Evolutionary conservation across 2,797 vertebrate species (phyloP).

Genomic region (Acanthis flammea): DNA sequence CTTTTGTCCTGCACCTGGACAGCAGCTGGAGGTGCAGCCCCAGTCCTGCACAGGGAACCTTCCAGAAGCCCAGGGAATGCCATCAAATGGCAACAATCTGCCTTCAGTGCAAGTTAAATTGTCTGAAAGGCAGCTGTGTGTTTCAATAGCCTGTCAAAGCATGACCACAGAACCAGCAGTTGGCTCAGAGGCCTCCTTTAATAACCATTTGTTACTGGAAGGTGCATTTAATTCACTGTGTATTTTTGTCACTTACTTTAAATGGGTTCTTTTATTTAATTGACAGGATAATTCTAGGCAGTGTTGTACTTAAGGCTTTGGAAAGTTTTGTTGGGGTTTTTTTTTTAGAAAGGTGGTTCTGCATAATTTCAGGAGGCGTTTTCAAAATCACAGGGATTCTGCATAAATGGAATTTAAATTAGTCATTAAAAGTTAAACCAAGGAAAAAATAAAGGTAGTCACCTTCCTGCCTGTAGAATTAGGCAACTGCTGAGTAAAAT

Average conservation of each 20-base stretch:
- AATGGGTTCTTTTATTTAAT: conserved; percentile 25
- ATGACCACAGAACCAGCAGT: conserved; percentile 3
- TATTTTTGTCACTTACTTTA: conserved; percentile 32
- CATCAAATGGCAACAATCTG: background rate
- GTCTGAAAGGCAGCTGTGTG: conserved; percentile 29
- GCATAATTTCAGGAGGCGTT: conserved; percentile 23
- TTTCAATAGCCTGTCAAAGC: conserved; percentile 39
- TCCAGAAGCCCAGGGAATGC: background rate
- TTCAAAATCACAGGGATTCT: background rate
- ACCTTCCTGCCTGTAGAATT: background rate
- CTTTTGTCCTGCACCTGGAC: background rate
- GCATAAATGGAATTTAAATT: conserved; percentile 45
- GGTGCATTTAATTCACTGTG: background rate
- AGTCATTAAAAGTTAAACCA: conserved; percentile 24
- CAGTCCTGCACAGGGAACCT: background rate
- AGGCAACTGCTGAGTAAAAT: background rate
- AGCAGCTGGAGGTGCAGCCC: background rate
- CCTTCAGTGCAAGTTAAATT: conserved; percentile 36
- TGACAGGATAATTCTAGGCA: conserved; percentile 56
- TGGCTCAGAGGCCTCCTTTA: conserved; percentile 24
- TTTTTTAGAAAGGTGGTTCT: background rate
- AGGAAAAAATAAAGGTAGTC: background rate
- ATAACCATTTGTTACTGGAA: conserved; percentile 6
- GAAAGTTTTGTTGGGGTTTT: background rate
- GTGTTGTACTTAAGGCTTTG: background rate